A percentile compares a stretch with the other conserved stretches of the same genome.
phyloP scores from a whole-genome alignment of 2,113 vertebrate species.

The Lota lota region DNA sequence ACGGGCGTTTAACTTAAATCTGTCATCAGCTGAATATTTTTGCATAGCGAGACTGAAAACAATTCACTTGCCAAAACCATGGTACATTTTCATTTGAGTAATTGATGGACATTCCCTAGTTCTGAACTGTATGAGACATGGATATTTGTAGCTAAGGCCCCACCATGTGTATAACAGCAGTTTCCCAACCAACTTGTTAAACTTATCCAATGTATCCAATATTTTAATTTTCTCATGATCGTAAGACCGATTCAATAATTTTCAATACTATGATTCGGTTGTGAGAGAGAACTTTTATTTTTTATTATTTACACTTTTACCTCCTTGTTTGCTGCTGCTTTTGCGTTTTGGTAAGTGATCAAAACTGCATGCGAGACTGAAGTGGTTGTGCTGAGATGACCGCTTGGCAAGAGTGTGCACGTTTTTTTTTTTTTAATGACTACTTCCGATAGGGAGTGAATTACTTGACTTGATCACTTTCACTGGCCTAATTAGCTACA shows the following conservation, averaged over 20 bases:
- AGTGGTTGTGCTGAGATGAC: constrained; percentile 72
- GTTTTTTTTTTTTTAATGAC: constrained; percentile 61
- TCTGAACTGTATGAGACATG: background rate
- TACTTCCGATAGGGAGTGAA: constrained; percentile 54
- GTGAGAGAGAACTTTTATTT: constrained; percentile 46
- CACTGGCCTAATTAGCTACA: constrained; percentile 59
- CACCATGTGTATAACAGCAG: too few relatives aligned
- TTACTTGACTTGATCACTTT: constrained; percentile 60
- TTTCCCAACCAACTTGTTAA: too few relatives aligned
- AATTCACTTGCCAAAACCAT: background rate
- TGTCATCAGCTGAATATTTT: background rate
- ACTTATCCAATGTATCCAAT: background rate
- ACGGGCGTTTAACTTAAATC: background rate
- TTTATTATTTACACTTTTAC: constrained; percentile 74
- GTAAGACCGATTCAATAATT: background rate
- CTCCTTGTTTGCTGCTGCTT: constrained; percentile 81
- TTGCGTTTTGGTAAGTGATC: constrained; percentile 82
- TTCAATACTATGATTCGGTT: constrained; percentile 41
- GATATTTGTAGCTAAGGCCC: background rate
- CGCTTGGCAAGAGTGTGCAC: constrained; percentile 41
- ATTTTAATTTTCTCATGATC: background rate
- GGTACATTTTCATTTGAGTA: background rate
- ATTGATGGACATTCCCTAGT: background rate
- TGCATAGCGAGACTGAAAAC: background rate
- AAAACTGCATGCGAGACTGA: constrained; percentile 78